Base-by-base conservation (phyloP, 2,113 vertebrate species). In the Aegithalos caudatus region DNA sequence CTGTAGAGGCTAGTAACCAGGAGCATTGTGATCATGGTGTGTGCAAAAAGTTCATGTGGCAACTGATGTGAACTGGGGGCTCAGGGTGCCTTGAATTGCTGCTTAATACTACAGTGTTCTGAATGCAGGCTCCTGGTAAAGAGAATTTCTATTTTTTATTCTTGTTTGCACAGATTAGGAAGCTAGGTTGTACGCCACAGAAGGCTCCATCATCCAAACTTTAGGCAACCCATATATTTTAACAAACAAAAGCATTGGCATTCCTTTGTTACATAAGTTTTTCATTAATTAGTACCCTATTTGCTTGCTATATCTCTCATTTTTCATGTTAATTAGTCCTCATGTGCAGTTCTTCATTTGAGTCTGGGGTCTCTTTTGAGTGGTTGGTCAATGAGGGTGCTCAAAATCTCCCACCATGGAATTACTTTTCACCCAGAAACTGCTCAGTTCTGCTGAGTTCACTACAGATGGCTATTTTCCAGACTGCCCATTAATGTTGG, bases 231-330 rank as follows among this genome's bases (percentile, higher is more conserved):
- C 10, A 50, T 57, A 15, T 11, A 13, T 57, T 88, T 37, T 35
- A 50, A 27, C 9, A 62, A 47, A 25, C 13, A 27, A 48, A 50
- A 42, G 4, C 50, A 67, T 86, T 0, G 2, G 7, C 37, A 50
- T 64, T 57, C 5, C 42, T 37, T 79, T 1, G 3, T 64, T 57
- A 28, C 12, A 23, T 35, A 72, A 28, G 2, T 7, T 37, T 50
- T 72, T 50, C 10, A 65, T 57, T 80, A 50, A 65, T 50, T 50
- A 28, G 8, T 33, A 21, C 10, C 5, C 5, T 33, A 19, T 65
- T 23, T 0, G 0, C 25, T 50, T 64, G 31, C 14, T 42, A 2
- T 28, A 19, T 19, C 17, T 42, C 14, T 57, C 21, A 44, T 24
- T 72, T 72, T 48, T 72, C 50, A 16, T 22, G 22, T 7, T 23